A percentile compares a stretch with the other conserved stretches of the same genome.
Evolutionary conservation across 2,888 invertebrate genomes (phyloP).

Genomic region (Julus scandinavius): DNA sequence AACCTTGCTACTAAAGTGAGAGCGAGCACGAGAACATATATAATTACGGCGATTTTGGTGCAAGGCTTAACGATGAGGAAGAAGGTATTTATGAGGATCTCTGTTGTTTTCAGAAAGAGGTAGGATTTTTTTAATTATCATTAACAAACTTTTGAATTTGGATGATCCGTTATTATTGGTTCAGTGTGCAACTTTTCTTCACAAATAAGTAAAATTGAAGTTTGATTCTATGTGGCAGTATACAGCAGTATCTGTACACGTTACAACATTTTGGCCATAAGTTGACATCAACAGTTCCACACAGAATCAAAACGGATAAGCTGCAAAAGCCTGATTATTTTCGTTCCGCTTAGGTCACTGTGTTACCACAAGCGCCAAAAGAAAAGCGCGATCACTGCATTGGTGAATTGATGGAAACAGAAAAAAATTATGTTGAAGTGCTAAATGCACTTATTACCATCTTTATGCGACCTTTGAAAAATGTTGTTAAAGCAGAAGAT

Average conservation of each 20-base stretch:
- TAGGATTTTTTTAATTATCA: not conserved
- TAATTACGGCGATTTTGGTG: conserved; percentile 64
- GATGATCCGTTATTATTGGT: not conserved
- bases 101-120: conserved; percentile 71
- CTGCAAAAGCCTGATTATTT: not conserved
- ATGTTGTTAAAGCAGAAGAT: conserved; percentile 79
- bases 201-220: not conserved
- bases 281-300: not conserved
- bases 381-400: conserved; percentile 88
- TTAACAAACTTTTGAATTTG: not conserved
- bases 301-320: not conserved
- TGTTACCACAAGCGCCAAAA: conserved; percentile 62
- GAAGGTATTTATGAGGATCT: conserved; percentile 96
- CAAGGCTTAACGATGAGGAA: conserved; percentile 68
- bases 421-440: conserved; percentile 95
- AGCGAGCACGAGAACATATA: conserved; percentile 64
- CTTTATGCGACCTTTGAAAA: conserved; percentile 80
- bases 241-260: not conserved
- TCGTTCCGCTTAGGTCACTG: conserved; percentile 36
- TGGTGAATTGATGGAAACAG: conserved; percentile 92
- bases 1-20: conserved; percentile 37
- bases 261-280: not conserved
- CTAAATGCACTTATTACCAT: conserved; percentile 83
- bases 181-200: not conserved
- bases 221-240: not conserved